phyloP scores from a whole-genome alignment of 2,888 invertebrate species.

The Melinaea menophilus region DNA sequence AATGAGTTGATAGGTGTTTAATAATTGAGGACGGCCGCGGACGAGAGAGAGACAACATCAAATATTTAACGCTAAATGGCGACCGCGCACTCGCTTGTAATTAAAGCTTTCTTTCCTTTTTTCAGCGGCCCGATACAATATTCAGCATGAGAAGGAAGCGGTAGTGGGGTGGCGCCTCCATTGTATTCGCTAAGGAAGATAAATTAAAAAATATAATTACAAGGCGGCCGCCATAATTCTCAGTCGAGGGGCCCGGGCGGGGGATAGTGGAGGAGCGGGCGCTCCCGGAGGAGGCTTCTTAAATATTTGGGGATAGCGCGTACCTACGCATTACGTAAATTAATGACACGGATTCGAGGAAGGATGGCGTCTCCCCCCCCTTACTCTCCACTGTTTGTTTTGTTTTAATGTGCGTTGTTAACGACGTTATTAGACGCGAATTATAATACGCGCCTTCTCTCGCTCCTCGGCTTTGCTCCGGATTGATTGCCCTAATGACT shows the following conservation, averaged over 20 bases:
- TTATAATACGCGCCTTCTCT: slow-evolving; percentile 57
- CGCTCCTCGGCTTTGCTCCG: slow-evolving; percentile 39
- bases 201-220: slow-evolving; percentile 85
- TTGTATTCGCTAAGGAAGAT: slow-evolving; percentile 82
- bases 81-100: slow-evolving; percentile 76
- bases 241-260: slow-evolving; percentile 55
- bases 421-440: slow-evolving; percentile 75
- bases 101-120: slow-evolving; percentile 78
- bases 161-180: slow-evolving; percentile 78
- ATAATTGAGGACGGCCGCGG: slow-evolving; percentile 49
- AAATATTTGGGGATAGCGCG: slow-evolving; percentile 79
- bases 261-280: slow-evolving; percentile 73
- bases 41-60: slow-evolving; percentile 69
- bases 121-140: slow-evolving; percentile 78
- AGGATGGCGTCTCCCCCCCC: slow-evolving; percentile 72
- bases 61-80: slow-evolving; percentile 75
- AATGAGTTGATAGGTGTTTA: slow-evolving; percentile 76
- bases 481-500: slow-evolving; percentile 72
- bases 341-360: slow-evolving; percentile 79
- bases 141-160: slow-evolving; percentile 78
- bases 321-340: slow-evolving; percentile 79
- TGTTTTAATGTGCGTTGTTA: slow-evolving; percentile 77
- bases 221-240: slow-evolving; percentile 81
- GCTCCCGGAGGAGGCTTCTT: slow-evolving; percentile 78
- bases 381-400: slow-evolving; percentile 69